Conservation (phyloP, 92 coral and sea anemone species). For the Ricordea florida region DNA sequence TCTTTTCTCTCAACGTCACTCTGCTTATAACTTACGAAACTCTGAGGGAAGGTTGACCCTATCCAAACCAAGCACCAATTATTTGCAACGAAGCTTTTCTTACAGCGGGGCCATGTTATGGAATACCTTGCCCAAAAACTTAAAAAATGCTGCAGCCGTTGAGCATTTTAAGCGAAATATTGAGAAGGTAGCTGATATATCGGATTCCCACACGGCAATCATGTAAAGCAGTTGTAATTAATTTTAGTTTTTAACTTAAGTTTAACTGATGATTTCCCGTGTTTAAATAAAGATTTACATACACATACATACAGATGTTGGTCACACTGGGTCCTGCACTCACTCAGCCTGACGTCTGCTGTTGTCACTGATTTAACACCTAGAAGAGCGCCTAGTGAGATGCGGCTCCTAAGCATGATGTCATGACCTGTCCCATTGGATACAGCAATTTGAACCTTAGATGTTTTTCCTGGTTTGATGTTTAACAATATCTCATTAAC, state of each 20-base stretch:
- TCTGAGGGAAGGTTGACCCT: neutral
- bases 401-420: too few relatives aligned
- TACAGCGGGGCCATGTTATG: constrained; percentile 24
- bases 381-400: constrained; percentile 3
- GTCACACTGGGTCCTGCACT: too few relatives aligned
- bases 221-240: constrained; percentile 36
- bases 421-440: neutral
- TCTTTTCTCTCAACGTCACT: neutral
- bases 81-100: constrained; percentile 36
- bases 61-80: constrained; percentile 32
- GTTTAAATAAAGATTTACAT: constrained; percentile 12
- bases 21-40: constrained; percentile 14
- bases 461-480: too few relatives aligned
- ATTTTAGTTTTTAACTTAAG: neutral
- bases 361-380: neutral
- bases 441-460: neutral
- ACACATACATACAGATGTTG: too few relatives aligned
- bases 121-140: constrained; percentile 29
- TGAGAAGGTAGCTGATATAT: neutral
- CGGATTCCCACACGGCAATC: constrained; percentile 55
- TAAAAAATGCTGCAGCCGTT: constrained; percentile 17
- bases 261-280: constrained; percentile 23
- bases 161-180: constrained; percentile 16
- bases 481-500: constrained; percentile 7
- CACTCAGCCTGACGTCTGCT: neutral